These are phyloP conservation scores for Cetoscarus ocellatus DNA, from an alignment of 2,797 vertebrate species.

Conservation along the genomic window DNA sequence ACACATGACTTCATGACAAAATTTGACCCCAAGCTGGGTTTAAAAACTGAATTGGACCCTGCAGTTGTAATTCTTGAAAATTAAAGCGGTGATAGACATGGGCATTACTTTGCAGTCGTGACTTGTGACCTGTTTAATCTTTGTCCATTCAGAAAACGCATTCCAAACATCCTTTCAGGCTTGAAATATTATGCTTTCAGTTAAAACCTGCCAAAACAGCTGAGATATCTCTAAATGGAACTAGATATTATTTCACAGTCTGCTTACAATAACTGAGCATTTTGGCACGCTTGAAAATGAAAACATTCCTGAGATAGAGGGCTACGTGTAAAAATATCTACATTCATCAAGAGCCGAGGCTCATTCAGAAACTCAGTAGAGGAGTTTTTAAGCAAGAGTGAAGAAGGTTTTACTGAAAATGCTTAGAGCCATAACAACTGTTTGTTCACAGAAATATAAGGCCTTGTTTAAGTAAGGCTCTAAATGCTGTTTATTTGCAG, in stretches of 20 bases:
- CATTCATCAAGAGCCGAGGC: slow-evolving; percentile 63
- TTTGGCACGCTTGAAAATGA: slow-evolving; percentile 74
- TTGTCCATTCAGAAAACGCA: slow-evolving; percentile 56
- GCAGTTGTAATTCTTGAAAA: slow-evolving; percentile 9
- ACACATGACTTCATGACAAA: not conserved
- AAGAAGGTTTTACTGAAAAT: not conserved
- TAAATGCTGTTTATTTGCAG: too few species aligned
- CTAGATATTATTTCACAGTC: slow-evolving; percentile 56
- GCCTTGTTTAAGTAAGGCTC: too few species aligned
- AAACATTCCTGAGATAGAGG: slow-evolving; percentile 76
- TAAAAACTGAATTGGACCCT: slow-evolving; percentile 1
- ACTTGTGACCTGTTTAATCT: slow-evolving; percentile 31
- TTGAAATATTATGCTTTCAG: slow-evolving; percentile 28
- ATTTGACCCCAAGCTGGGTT: not conserved
- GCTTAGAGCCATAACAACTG: slow-evolving; percentile 16
- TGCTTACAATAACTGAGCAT: slow-evolving; percentile 49
- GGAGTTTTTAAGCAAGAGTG: slow-evolving; percentile 4
- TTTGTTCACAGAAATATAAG: not conserved
- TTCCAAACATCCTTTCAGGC: slow-evolving; percentile 31
- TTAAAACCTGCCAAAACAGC: slow-evolving; percentile 13
- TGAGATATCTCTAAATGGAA: slow-evolving; percentile 53
- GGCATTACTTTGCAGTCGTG: slow-evolving; percentile 6
- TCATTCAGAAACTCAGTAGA: slow-evolving; percentile 55
- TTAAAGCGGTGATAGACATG: slow-evolving; percentile 20
- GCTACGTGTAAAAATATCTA: slow-evolving; percentile 71